Evolutionary conservation across 2,113 vertebrate genomes (phyloP).

Genomic region (Istiophorus platypterus): DNA sequence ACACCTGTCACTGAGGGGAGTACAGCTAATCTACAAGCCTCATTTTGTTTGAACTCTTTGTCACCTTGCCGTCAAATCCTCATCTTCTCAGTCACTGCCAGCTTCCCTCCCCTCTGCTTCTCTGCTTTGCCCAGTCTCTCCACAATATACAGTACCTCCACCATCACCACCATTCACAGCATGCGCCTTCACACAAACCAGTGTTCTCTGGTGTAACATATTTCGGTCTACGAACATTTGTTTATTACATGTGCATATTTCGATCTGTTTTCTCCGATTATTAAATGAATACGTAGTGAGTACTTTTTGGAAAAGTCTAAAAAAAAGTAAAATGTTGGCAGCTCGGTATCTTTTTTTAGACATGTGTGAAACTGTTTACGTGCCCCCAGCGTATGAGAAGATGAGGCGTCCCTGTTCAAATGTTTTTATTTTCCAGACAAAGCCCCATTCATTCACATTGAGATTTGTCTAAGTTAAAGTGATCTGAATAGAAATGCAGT

Average conservation of each 20-base stretch:
- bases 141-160: conserved; percentile 63
- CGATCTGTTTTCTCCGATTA: conserved; percentile 6
- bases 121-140: conserved; percentile 60
- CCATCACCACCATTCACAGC: conserved; percentile 41
- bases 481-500: conserved; percentile 81
- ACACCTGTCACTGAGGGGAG: conserved; percentile 98
- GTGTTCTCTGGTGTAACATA: conserved; percentile 25
- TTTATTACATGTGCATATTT: neutral
- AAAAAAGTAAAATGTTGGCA: conserved; percentile 19
- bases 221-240: conserved; percentile 13
- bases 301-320: conserved; percentile 28
- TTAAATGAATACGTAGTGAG: neutral
- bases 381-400: conserved; percentile 57
- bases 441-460: conserved; percentile 82
- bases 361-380: conserved; percentile 48
- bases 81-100: conserved; percentile 94
- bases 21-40: conserved; percentile 95
- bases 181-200: conserved; percentile 32
- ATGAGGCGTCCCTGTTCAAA: conserved; percentile 78
- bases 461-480: conserved; percentile 84
- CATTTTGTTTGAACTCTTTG: conserved; percentile 98
- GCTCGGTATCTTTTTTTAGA: conserved; percentile 29
- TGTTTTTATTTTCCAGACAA: conserved; percentile 82
- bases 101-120: conserved; percentile 82
- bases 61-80: conserved; percentile 96